Base-by-base conservation (phyloP, 2,888 invertebrate species). In the Emmelina monodactyla region DNA sequence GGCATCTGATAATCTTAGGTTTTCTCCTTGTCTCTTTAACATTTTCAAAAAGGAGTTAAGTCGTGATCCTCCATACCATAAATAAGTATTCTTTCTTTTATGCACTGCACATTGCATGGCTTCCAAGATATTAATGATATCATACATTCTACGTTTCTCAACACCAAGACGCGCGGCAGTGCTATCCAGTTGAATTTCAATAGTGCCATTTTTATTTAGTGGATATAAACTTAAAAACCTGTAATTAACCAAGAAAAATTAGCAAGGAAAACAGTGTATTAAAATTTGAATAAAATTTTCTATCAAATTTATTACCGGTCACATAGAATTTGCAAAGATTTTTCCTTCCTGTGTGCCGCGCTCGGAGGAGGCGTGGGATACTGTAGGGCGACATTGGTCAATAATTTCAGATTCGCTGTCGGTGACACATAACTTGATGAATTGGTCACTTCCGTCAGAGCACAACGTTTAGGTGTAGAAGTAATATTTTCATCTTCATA, bases 91-190 rank as follows among this genome's bases (percentile, higher is more conserved):
- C 61, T 88, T 88, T 31, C 82, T 78, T 46, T 82, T 81, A 50
- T 84, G 84, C 22, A 84, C 83, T 37, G 88, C 85, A 70, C 88
- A 86, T 48, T 87, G 85, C 57, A 88, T 82, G 47, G 88, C 87
- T 62, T 88, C 88, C 40, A 88, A 62, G 35, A 88, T 87, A 65
- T 88, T 88, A 36, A 88, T 86, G 45, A 88, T 88, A 56, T 88
- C 88, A 64, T 88, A 88, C 63, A 88, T 86, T 50, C 88, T 72
- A 22, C 88, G 68, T 45, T 88, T 84, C 51, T 87, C 88, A 5
- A 87, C 87, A 31, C 83, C 83, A 40, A 88, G 58, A 45, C 79
- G 70, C 51, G 82, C 80, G 31, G 87, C 86, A 37, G 86, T 84
- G 50, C 80, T 82, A 58, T 87, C 87, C 49, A 88, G 55, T 44